These are phyloP conservation scores for Athrips mouffetella DNA, from an alignment of 2,888 invertebrate genomes.

Conservation along the genomic window DNA sequence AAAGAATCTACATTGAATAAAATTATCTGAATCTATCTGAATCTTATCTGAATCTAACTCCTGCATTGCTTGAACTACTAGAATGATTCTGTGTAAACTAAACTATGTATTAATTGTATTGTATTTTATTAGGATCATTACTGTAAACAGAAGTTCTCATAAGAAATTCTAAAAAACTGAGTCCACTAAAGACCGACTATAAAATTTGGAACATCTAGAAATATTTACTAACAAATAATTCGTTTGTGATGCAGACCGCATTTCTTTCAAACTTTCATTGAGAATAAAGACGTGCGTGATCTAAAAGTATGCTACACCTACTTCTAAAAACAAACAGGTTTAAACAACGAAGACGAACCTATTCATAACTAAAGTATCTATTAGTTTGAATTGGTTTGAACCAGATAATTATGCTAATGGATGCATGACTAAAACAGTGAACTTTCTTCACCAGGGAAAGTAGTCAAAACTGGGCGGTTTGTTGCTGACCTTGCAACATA, in stretches of 20 bases:
- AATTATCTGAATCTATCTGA: too few species aligned
- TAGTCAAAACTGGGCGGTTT: conserved; percentile 22
- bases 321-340: not conserved
- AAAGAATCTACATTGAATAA: too few species aligned
- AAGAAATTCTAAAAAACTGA: too few species aligned
- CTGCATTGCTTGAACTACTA: too few species aligned
- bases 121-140: too few species aligned
- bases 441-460: conserved; percentile 36
- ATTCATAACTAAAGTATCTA: not conserved
- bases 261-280: not conserved
- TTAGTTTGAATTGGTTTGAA: conserved; percentile 15
- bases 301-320: not conserved
- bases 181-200: too few species aligned
- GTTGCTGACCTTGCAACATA: not conserved
- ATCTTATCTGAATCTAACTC: too few species aligned
- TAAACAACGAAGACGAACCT: not conserved
- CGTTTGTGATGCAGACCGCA: not conserved
- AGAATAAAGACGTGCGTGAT: not conserved
- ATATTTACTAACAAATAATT: not conserved
- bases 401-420: conserved; percentile 34
- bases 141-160: too few species aligned
- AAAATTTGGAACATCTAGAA: not conserved
- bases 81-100: too few species aligned
- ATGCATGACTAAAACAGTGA: conserved; percentile 30
- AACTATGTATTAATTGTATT: too few species aligned